Conservation (phyloP, 2,113 vertebrate genomes). For the Scolopax mira region DNA sequence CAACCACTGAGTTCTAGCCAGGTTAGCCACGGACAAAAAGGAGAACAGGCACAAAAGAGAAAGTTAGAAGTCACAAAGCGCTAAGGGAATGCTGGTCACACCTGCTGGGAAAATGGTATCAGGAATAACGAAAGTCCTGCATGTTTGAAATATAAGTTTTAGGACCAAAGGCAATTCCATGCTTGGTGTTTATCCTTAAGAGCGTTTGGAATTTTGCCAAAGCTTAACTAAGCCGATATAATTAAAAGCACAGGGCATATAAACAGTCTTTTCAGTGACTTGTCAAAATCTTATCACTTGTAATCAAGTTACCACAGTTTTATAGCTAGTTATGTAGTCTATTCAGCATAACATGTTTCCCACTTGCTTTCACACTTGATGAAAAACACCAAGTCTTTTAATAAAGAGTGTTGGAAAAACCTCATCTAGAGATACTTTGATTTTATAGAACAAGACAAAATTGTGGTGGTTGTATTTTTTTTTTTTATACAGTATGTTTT, state of each 20-base stretch:
- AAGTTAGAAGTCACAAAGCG: slow-evolving; percentile 42
- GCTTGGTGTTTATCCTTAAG: neutral
- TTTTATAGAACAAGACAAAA: neutral
- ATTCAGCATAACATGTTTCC: neutral
- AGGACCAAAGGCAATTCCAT: rapidly evolving
- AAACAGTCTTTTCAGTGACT: neutral
- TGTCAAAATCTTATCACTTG: neutral
- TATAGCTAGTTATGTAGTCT: neutral
- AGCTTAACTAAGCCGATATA: neutral
- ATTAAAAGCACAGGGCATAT: neutral
- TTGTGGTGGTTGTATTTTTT: neutral
- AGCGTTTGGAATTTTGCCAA: neutral
- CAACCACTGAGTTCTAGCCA: slow-evolving; percentile 78
- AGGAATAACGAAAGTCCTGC: neutral
- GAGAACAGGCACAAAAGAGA: slow-evolving; percentile 70
- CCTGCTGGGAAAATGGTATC: neutral
- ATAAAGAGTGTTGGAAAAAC: neutral
- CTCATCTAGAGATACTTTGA: neutral
- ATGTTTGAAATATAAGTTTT: neutral
- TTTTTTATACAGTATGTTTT: neutral
- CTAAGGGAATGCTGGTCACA: neutral
- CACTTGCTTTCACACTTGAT: neutral
- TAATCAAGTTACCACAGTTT: neutral
- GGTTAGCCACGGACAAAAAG: slow-evolving; percentile 66
- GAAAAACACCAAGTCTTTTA: neutral